Evolutionary conservation across 2,113 vertebrate genomes (phyloP).

Genomic region (Equus quagga): DNA sequence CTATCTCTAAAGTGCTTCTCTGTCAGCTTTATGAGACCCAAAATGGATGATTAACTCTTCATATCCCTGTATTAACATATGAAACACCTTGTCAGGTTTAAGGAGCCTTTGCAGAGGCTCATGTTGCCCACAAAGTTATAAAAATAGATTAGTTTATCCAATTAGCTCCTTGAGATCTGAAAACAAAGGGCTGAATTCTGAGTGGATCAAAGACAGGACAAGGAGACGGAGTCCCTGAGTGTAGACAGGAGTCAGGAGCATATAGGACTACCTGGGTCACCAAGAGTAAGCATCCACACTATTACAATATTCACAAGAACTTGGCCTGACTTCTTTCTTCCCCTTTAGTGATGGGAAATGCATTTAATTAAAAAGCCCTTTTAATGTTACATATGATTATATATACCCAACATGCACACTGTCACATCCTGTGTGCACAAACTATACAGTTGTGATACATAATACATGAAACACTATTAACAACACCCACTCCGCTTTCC

Average conservation of each 20-base stretch:
- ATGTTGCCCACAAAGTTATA: background rate
- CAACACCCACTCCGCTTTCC: background rate
- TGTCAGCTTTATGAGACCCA: background rate
- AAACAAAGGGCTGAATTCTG: background rate
- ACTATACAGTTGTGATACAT: background rate
- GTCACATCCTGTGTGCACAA: background rate
- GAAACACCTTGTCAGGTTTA: constrained; percentile 7
- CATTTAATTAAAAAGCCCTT: background rate
- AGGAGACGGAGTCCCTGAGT: background rate
- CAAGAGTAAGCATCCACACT: background rate
- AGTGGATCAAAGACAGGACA: background rate
- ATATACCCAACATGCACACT: background rate
- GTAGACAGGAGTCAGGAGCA: background rate
- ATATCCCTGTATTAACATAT: background rate
- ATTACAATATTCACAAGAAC: background rate
- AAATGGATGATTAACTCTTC: background rate
- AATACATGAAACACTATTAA: background rate
- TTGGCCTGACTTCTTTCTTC: background rate
- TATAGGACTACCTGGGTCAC: background rate
- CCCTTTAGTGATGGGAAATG: background rate
- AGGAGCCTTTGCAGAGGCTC: background rate
- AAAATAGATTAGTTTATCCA: background rate
- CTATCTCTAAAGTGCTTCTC: background rate
- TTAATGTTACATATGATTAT: background rate
- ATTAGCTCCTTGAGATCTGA: background rate